Evolutionary conservation across 1,140 invertebrate genomes (phyloP).

Genomic region (Zaprionus lachaisei): DNA sequence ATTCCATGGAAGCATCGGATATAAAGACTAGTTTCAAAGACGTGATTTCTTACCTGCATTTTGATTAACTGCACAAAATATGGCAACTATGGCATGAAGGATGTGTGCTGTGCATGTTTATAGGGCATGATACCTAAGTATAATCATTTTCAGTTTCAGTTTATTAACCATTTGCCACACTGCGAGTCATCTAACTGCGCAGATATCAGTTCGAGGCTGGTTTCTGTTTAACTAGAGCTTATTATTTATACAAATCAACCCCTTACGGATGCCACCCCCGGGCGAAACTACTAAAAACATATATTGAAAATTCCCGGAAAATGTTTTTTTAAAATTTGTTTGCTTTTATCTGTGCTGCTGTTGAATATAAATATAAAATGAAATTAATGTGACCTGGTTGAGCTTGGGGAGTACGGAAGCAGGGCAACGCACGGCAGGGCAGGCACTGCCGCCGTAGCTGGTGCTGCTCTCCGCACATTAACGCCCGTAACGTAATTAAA

Average conservation of each 20-base stretch:
- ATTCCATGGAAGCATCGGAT: neutral
- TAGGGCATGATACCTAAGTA: too few relatives aligned
- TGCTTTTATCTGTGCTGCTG: constrained; percentile 22
- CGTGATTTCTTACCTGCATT: neutral
- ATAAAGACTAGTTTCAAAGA: neutral
- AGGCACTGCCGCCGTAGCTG: constrained; percentile 21
- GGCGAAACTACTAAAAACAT: constrained; percentile 30
- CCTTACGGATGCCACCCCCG: constrained; percentile 16
- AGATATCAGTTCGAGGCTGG: neutral
- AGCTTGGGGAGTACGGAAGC: constrained; percentile 23
- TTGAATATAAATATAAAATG: constrained; percentile 53
- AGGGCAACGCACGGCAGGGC: neutral
- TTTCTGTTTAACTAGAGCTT: neutral
- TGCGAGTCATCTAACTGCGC: neutral
- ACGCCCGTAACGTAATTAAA: constrained; percentile 82
- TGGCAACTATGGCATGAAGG: neutral
- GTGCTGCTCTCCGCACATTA: constrained; percentile 69
- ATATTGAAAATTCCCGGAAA: constrained; percentile 44
- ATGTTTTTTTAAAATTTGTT: constrained; percentile 24
- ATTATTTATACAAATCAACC: constrained; percentile 5
- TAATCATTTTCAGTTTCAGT: too few relatives aligned
- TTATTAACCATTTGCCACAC: neutral
- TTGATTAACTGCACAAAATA: neutral
- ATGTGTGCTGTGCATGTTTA: too few relatives aligned
- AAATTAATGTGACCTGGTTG: constrained; percentile 47